Evolutionary conservation across 2,888 invertebrate species (phyloP), one percentile per base, ranked within the genome.

Genomic region (Anthrax anthrax): DNA sequence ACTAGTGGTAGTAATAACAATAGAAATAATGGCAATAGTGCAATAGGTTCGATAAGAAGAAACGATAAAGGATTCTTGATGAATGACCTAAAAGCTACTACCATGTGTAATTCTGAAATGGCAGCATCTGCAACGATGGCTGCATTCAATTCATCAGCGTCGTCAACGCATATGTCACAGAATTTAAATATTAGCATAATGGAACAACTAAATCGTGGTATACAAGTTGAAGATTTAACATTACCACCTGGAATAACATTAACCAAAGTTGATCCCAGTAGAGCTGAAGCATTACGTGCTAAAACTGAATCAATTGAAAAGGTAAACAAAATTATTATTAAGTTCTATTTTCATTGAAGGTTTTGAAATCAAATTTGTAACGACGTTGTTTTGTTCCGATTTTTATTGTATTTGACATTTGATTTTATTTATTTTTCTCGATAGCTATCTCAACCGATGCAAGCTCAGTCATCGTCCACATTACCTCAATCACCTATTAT

Each of bases 221-320:
- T 69, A 1, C 65, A 66, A 68, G 78, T 80, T 44, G 77, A 79
- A 10, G 78, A 79, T 52, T 59, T 82, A 18, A 72, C 72, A 37
- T 64, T 86, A 39, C 86, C 86, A 0, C 85, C 86, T 0, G 86
- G 86, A n/a, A 86, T 86, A 40, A 86, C 84, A 0, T 72, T 84
- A 37, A 84, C 84, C 0, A 74, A 83, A 49, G 83, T 84, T 0
- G 80, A 80, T 51, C 75, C 77, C 0, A 62, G 58, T 37, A 62
- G 62, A 44, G 65, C 65, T 43, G 67, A 67, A 43, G 60, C 59
- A 39, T 39, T 68, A 36, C 62, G 63, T 5, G 64, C 64, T 47
- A 66, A 67, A 51, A 64, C 63, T 12, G 67, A 67, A 50, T 65
- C 66, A 34, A 69, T 69, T 41, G 61, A 60, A 18, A 61, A 63